Conservation (phyloP, 1,140 invertebrate species). For the Meloidogyne exigua region DNA sequence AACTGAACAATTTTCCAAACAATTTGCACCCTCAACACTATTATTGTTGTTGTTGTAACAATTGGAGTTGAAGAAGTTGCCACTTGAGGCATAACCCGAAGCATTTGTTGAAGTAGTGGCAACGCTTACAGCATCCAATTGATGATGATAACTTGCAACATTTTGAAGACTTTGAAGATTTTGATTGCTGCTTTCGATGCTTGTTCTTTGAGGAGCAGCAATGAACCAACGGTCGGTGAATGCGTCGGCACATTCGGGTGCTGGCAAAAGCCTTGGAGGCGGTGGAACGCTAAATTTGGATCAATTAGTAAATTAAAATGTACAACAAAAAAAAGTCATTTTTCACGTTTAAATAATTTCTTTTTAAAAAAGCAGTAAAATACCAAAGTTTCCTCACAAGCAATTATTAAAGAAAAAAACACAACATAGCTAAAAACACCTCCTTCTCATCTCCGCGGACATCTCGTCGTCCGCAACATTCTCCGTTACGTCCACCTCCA, state of each 20-base stretch:
- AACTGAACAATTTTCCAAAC: not conserved
- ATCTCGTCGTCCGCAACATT: too few relatives aligned
- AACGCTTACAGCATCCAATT: not conserved
- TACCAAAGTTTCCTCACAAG: too few relatives aligned
- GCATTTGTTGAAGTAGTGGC: not conserved
- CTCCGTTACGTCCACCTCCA: too few relatives aligned
- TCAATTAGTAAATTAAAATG: too few relatives aligned
- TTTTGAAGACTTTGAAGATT: not conserved
- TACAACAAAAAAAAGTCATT: too few relatives aligned
- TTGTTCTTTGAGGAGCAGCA: slow-evolving; percentile 3
- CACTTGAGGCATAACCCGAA: not conserved
- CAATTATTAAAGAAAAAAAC: too few relatives aligned
- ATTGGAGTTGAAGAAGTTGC: slow-evolving; percentile 3
- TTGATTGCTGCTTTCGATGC: not conserved
- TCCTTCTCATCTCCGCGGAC: too few relatives aligned
- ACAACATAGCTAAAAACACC: too few relatives aligned
- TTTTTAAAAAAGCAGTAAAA: too few relatives aligned
- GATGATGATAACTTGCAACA: not conserved
- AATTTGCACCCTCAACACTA: not conserved
- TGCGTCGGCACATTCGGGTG: not conserved
- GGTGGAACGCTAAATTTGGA: not conserved
- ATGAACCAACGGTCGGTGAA: not conserved
- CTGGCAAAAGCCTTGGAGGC: not conserved
- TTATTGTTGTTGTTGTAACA: not conserved
- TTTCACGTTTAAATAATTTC: too few relatives aligned